Percentiles rank a stretch among this genome's conserved stretches.
Conservation (phyloP, 2,113 vertebrate species). For the Epinephelus fuscoguttatus region DNA sequence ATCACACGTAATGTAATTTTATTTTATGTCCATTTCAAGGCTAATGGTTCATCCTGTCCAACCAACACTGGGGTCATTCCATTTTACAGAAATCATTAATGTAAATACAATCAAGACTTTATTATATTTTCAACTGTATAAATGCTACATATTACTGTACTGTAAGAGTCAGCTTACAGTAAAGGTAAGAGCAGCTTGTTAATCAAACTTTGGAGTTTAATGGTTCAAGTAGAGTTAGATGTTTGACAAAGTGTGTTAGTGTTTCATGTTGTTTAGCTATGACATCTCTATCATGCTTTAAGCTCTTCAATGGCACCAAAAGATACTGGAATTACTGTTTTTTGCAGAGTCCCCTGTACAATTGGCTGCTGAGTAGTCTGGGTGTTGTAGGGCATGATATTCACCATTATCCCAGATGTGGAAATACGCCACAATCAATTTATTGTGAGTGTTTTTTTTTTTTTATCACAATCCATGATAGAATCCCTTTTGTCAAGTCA, state of each 20-base stretch:
- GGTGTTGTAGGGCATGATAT: no score
- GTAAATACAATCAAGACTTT: slow-evolving; percentile 6
- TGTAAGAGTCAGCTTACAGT: neutral
- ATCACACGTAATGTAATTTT: slow-evolving; percentile 61
- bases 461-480: no score
- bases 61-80: slow-evolving; percentile 11
- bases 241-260: neutral
- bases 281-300: no score
- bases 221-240: neutral
- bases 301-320: no score
- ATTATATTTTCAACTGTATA: neutral
- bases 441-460: no score
- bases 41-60: slow-evolving; percentile 52
- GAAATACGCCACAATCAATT: no score
- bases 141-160: neutral
- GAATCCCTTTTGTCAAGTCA: neutral
- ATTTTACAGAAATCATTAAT: slow-evolving; percentile 17
- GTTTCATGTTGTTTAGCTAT: neutral
- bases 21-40: slow-evolving; percentile 63
- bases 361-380: no score
- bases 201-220: neutral
- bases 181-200: neutral
- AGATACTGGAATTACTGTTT: no score
- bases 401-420: no score
- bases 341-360: no score